Evolutionary conservation across 2,113 vertebrate genomes (phyloP).

Genomic region (Rhabdornis inornatus): DNA sequence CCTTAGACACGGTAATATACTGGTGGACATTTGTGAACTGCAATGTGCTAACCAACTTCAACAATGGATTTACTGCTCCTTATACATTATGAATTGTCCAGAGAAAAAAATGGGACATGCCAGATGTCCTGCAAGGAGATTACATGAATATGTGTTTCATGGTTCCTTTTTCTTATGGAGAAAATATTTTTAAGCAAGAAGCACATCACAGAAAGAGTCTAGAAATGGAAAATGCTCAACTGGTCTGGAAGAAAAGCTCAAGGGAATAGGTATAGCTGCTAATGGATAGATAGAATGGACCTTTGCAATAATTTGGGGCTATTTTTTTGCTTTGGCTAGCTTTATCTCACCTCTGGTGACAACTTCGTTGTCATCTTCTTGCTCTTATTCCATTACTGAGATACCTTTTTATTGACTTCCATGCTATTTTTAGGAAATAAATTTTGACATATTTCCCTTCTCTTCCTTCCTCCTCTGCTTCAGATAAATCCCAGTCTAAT

Average conservation of each 20-base stretch:
- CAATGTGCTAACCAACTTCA: background rate
- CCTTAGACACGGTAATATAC: background rate
- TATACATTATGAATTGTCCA: background rate
- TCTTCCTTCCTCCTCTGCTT: background rate
- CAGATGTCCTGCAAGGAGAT: background rate
- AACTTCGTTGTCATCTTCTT: background rate
- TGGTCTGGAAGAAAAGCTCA: background rate
- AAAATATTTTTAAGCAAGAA: background rate
- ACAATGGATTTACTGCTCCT: background rate
- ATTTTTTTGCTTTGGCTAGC: background rate
- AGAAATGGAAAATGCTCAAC: background rate
- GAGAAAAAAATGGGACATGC: background rate
- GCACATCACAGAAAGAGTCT: background rate
- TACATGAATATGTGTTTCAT: background rate
- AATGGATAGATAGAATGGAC: background rate
- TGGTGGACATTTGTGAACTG: background rate
- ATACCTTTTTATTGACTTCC: background rate
- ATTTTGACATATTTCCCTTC: background rate
- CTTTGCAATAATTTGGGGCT: background rate
- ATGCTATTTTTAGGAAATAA: background rate
- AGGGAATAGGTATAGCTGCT: background rate
- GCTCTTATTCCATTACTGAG: background rate
- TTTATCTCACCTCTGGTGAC: background rate
- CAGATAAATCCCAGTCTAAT: background rate
- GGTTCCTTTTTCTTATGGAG: background rate